phyloP scores from a whole-genome alignment of 2,113 vertebrate genomes.

The Chamaetylas fuelleborni region DNA sequence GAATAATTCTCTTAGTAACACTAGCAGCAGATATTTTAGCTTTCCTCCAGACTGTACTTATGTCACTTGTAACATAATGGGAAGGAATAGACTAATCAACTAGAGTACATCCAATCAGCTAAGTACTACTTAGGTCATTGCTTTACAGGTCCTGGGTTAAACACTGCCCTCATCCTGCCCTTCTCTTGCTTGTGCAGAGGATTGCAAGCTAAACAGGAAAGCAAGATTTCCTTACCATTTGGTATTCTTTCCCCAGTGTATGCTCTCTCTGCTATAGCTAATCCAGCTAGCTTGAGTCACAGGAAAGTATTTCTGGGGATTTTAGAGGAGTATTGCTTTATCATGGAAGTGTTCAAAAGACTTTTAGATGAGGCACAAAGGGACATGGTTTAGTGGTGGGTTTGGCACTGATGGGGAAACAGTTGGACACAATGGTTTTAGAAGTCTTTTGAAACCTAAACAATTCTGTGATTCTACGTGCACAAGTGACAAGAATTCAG shows the following conservation, averaged over 20 bases:
- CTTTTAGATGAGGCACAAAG: not conserved
- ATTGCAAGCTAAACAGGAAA: not conserved
- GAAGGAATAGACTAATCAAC: not conserved
- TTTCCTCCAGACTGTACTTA: not conserved
- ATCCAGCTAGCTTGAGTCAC: not conserved
- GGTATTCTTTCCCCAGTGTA: not conserved
- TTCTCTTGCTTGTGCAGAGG: not conserved
- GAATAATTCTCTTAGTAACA: not conserved
- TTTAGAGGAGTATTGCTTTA: not conserved
- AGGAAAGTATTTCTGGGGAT: not conserved
- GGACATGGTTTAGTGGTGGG: not conserved
- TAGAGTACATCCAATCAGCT: not conserved
- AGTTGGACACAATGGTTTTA: not conserved
- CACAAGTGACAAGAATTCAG: not conserved
- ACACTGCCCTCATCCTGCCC: not conserved
- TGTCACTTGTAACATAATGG: not conserved
- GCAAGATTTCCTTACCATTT: not conserved
- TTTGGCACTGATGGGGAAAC: not conserved
- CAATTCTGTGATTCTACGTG: not conserved
- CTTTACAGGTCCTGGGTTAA: not conserved
- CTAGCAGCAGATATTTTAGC: not conserved
- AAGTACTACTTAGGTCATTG: not conserved
- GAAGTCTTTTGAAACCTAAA: not conserved
- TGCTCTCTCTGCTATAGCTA: not conserved
- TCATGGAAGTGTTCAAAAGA: not conserved